Conservation (phyloP, 1,140 invertebrate genomes). For the Hydropsyche tenuis region DNA sequence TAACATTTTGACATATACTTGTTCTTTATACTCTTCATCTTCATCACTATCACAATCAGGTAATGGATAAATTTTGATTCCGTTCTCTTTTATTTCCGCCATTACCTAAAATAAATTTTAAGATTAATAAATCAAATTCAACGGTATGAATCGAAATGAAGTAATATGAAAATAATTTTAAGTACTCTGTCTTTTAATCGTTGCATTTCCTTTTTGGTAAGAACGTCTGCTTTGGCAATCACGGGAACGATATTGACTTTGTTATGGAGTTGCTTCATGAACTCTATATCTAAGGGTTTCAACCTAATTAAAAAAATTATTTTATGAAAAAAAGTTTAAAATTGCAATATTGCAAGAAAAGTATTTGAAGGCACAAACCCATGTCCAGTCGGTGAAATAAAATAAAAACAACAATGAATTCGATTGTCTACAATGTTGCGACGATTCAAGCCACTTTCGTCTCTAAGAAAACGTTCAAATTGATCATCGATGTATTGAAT, state of each 20-base stretch:
- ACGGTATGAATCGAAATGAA: not conserved
- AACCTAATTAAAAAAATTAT: slow-evolving; percentile 60
- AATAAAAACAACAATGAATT: slow-evolving; percentile 98
- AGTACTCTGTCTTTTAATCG: slow-evolving; percentile 84
- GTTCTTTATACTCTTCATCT: slow-evolving; percentile 93
- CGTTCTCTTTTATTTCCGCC: slow-evolving; percentile 83
- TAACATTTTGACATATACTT: no score
- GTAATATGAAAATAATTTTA: not conserved
- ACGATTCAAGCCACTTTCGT: slow-evolving; percentile 90
- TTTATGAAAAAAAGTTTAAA: not conserved
- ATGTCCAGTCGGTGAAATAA: slow-evolving; percentile 98
- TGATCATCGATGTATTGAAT: slow-evolving; percentile 94
- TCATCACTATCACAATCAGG: slow-evolving; percentile 96
- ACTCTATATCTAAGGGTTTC: slow-evolving; percentile 93
- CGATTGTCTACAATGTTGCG: slow-evolving; percentile 92
- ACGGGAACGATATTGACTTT: slow-evolving; percentile 99
- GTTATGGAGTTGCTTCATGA: slow-evolving; percentile 98
- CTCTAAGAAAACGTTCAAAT: slow-evolving; percentile 88
- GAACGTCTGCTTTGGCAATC: slow-evolving; percentile 97
- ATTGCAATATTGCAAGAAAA: not conserved
- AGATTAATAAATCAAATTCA: slow-evolving; percentile 22
- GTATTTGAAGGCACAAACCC: slow-evolving; percentile 67
- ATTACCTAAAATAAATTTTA: slow-evolving; percentile 64
- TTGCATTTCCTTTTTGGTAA: slow-evolving; percentile 93
- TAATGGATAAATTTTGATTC: slow-evolving; percentile 93